Evolutionary conservation across 2,797 vertebrate species (phyloP), one percentile per base, ranked within the genome.

Genomic region (Euthynnus affinis): DNA sequence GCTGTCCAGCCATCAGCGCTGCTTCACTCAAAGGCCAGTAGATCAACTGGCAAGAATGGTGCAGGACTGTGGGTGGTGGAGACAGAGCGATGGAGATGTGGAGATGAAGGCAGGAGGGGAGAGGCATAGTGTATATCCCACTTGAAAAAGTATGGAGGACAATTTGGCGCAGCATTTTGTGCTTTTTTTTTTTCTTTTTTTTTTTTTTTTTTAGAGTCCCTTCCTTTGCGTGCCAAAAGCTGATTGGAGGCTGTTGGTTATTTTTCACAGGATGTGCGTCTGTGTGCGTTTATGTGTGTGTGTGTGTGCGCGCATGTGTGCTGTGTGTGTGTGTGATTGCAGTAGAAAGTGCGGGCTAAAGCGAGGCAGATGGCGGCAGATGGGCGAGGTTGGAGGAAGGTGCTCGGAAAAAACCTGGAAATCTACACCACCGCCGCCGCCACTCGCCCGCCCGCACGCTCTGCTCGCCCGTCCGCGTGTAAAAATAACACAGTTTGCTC

Each of bases 361-460:
- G 96, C 97, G 96, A 97, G 97, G 96, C 98, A 99, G 98, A 99
- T 99, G 98, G 97, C 97, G 97, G 97, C 98, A 99, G 97, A 99
- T 99, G 98, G 97, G 97, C 96, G 96, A 98, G 97, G 97, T 98
- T 98, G 98, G 97, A 97, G 96, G 97, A 98, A 98, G 98, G 98
- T 97, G 96, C 96, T 97, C 96, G 96, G 96, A 90, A 94, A 94
- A 93, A 98, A 97, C 96, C 96, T 96, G 97, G 97, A 97, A 96
- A 98, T 97, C 96, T 97, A 96, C 96, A 97, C 96, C 96, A 95
- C 96, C 96, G 94, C 90, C 91, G 84, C 88, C 89, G 83, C 88
- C 92, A 87, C 90, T 86, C 92, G 86, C 93, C 85, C 91, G 91
- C 93, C 86, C 80, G 91, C 92, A 85, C 91, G 89, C 91, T 91